Base-by-base conservation (phyloP, 1,140 invertebrate species). In the Frieseomelitta varia region DNA sequence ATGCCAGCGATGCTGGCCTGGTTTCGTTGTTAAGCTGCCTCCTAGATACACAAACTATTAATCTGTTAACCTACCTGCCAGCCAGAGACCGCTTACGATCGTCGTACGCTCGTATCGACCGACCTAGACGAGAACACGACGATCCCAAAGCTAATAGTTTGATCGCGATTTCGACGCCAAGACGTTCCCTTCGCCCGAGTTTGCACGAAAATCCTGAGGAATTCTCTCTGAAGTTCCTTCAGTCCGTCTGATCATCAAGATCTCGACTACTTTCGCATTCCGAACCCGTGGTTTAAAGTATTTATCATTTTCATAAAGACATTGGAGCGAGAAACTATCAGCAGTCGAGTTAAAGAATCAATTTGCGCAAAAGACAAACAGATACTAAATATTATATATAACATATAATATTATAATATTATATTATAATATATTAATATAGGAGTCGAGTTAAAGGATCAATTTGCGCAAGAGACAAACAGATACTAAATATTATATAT, bases 21-120 rank as follows among this genome's bases (percentile, higher is more conserved):
- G 89, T 90, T 90, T 79, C 89, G 82, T 87, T 88, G 88, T 88
- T 88, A 88, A 90, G 87, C 88, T 85, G 86, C 86, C 89, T 82
- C 82, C 86, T 89, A 90, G 89, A 90, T 86, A 87, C 85, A 88
- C 77, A 88, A 88, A 88, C 86, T 88, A 85, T 88, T 88, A 87
- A 87, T 88, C 87, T 88, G 87, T 88, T 86, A 88, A 84, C 88
- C 87, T 88, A 88, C 86, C 86, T 87, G 79, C 87, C 86, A 74
- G 74, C 86, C 72, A 83, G 56, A 34, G 55, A 53, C 77, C 74
- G 74, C 61, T 39, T 56, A 79, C 77, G 65, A 89, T 89, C 87
- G 88, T 47, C 84, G 73, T 75, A 65, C 39, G 27, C 51, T 84
- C 77, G 79, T 90, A 91, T 91, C 85, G 85, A 88, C 80, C 85